Evolutionary conservation across 2,797 vertebrate genomes (phyloP).

Genomic region (Pipistrellus pipistrellus): DNA sequence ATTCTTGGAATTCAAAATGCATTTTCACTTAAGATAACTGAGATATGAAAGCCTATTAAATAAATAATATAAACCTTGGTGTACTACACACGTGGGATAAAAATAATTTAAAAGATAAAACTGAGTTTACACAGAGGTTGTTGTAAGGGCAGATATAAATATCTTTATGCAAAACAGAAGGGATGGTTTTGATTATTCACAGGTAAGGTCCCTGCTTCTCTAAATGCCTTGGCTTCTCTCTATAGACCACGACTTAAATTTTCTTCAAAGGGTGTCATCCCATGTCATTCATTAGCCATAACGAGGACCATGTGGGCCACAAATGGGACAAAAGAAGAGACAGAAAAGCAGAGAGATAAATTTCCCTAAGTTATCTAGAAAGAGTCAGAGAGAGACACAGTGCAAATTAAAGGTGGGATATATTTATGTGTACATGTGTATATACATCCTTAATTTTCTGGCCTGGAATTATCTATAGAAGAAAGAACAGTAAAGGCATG

Average conservation of each 20-base stretch:
- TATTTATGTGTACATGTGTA: too few relatives aligned
- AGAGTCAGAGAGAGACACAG: not conserved
- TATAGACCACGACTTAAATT: not conserved
- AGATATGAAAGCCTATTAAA: constrained; percentile 28
- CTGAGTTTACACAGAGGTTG: not conserved
- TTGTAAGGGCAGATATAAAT: not conserved
- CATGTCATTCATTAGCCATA: not conserved
- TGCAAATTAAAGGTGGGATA: not conserved
- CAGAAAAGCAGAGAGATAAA: not conserved
- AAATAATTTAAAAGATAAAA: constrained; percentile 64
- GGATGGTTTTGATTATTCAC: not conserved
- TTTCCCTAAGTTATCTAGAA: not conserved
- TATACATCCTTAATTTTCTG: not conserved
- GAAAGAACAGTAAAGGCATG: not conserved
- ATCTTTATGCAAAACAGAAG: constrained; percentile 35
- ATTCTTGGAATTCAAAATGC: not conserved
- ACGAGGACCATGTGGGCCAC: not conserved
- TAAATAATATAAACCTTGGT: not conserved
- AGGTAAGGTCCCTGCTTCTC: not conserved
- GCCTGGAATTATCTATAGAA: not conserved
- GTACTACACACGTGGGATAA: constrained; percentile 14
- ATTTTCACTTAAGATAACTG: not conserved
- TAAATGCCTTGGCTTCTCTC: constrained; percentile 35
- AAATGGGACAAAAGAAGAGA: constrained; percentile 4
- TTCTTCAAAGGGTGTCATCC: not conserved